These are phyloP conservation scores for Ecliptopera silaceata DNA, from an alignment of 2,888 invertebrate species.

Conservation along the genomic window DNA sequence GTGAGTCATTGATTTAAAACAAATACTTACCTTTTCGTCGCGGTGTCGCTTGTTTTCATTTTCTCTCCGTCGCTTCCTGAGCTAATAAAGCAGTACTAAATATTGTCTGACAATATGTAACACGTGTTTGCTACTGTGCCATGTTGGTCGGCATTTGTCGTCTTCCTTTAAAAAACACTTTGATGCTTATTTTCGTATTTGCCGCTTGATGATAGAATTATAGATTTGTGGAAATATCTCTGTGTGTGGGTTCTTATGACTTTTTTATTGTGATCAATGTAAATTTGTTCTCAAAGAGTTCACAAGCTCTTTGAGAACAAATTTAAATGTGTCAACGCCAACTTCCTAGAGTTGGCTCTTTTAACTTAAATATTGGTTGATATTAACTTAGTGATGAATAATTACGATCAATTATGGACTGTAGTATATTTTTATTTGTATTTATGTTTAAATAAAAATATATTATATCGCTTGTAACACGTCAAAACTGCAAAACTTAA, in stretches of 20 bases:
- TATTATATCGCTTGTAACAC: no score
- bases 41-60: slow-evolving; percentile 65
- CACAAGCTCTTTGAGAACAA: slow-evolving; percentile 69
- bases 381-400: slow-evolving; percentile 50
- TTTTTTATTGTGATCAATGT: slow-evolving; percentile 64
- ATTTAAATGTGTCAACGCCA: slow-evolving; percentile 78
- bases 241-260: slow-evolving; percentile 70
- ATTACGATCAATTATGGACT: slow-evolving; percentile 40
- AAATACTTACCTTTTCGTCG: slow-evolving; percentile 45
- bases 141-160: slow-evolving; percentile 75
- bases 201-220: slow-evolving; percentile 76
- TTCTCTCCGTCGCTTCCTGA: slow-evolving; percentile 62
- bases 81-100: slow-evolving; percentile 77
- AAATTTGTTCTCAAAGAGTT: no score
- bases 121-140: slow-evolving; percentile 76
- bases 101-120: slow-evolving; percentile 80
- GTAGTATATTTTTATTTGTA: slow-evolving; percentile 12
- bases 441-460: background rate
- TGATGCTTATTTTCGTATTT: slow-evolving; percentile 82
- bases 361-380: slow-evolving; percentile 60
- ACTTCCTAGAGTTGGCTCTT: slow-evolving; percentile 65
- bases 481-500: no score
- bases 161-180: slow-evolving; percentile 79
- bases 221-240: slow-evolving; percentile 77
- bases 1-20: background rate